Base-by-base conservation (phyloP, 35 echinoderm and acorn worm species). In the Diadema setosum region DNA sequence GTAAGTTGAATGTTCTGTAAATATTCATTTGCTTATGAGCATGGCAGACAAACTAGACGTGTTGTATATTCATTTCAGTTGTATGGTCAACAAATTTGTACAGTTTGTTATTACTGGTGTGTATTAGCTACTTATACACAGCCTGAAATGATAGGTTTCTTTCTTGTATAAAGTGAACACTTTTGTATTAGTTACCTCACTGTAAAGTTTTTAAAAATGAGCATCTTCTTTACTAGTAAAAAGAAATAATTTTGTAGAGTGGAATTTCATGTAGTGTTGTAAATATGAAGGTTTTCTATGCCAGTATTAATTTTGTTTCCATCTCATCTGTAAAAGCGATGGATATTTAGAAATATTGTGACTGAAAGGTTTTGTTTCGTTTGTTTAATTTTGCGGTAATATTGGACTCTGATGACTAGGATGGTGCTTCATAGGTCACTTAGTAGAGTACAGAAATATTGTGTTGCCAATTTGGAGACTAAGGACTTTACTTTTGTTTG, bases 31-130 rank as follows among this genome's bases (percentile, higher is more conserved):
- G 30, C 63, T 67, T 27, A 16, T 67, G 63, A 33, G 63, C 63
- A 67, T 67, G 63, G 63, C 63, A 67, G 63, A 67, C 27, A 33
- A n/a, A 67, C 63, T 67, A 67, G 30, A 31, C 21, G 24, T 33
- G 37, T 67, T 67, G 63, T 67, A 67, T 29, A 67, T 33, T 33
- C 12, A 67, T 67, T n/a, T 33, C 63, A 67, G 63, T 67, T n/a
- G n/a, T n/a, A n/a, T n/a, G 27, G 63, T 67, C 63, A 67, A 67
- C 63, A 67, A 67, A 67, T 67, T 67, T 67, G 63, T 67, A 67
- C 37, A 67, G 63, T 67, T 67, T 67, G 63, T 67, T 67, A 67
- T 32, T 33, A 67, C 37, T 34, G 30, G 63, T 67, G 63, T 67
- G 63, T 67, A 67, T 67, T 67, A 33, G 63, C 63, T 67, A 67